Evolutionary conservation across 2,888 invertebrate species (phyloP).

Genomic region (Ceramica pisi): DNA sequence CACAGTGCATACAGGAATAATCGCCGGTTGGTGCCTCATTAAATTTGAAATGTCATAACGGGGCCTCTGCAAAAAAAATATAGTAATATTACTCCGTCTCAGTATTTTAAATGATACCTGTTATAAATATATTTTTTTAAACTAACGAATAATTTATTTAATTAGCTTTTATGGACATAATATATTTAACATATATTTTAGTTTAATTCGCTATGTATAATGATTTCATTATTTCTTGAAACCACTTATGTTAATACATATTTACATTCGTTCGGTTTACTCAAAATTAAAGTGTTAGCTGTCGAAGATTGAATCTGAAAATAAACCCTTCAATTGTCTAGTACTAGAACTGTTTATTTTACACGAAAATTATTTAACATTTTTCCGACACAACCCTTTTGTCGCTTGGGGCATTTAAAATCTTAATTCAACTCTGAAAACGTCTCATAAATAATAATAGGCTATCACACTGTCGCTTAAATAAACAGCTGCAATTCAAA

Average conservation of each 20-base stretch:
- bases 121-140: conserved; percentile 51
- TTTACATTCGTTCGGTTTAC: neutral
- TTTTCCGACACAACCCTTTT: conserved; percentile 43
- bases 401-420: conserved; percentile 45
- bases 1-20: no score
- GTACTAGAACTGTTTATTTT: conserved; percentile 13
- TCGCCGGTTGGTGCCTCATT: no score
- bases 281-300: neutral
- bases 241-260: neutral
- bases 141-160: conserved; percentile 47
- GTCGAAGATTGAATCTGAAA: neutral
- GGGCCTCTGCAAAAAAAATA: no score
- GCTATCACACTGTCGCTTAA: conserved; percentile 44
- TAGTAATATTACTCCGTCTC: neutral
- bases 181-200: conserved; percentile 39
- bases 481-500: conserved; percentile 49
- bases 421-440: conserved; percentile 53
- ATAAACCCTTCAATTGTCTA: conserved; percentile 11
- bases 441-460: conserved; percentile 61
- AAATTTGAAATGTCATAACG: no score
- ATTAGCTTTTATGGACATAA: conserved; percentile 46
- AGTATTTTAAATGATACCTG: conserved; percentile 30
- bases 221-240: conserved; percentile 9
- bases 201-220: conserved; percentile 39
- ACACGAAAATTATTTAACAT: conserved; percentile 39